Conservation (phyloP, 2,888 invertebrate genomes). For the Clistopyga incitator region DNA sequence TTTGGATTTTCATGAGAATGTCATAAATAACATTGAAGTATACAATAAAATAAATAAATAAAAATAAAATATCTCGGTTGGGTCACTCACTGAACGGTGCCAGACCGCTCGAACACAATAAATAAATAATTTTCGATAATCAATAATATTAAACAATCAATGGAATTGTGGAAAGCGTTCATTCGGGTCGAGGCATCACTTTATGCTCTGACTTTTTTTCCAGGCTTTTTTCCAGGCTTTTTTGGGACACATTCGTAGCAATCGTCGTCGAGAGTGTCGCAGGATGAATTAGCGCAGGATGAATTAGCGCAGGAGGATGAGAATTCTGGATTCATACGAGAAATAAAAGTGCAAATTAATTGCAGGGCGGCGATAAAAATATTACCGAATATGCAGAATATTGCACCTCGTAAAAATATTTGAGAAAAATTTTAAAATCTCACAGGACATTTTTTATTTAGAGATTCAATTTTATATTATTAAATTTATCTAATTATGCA, state of each 20-base stretch:
- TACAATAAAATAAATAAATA: too few species aligned
- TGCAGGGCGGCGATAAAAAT: too few species aligned
- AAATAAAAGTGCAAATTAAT: neutral
- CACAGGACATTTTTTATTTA: too few species aligned
- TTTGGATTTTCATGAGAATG: neutral
- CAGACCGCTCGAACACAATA: conserved; percentile 10
- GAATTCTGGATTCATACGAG: conserved; percentile 33
- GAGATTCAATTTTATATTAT: too few species aligned
- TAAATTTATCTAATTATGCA: too few species aligned
- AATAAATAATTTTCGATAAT: conserved; percentile 16
- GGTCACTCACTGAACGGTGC: neutral
- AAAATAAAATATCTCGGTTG: conserved; percentile 24
- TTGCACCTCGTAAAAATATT: too few species aligned
- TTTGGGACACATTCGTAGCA: conserved; percentile 63
- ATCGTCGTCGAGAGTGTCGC: conserved; percentile 66
- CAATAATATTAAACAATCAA: conserved; percentile 13
- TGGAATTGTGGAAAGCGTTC: conserved; percentile 19
- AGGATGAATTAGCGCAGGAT: conserved; percentile 58
- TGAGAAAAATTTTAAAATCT: too few species aligned
- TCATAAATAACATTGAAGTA: neutral
- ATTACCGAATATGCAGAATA: too few species aligned
- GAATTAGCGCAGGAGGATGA: conserved; percentile 61
- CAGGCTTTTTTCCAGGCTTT: conserved; percentile 45
- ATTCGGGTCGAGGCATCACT: neutral
- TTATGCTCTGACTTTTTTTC: conserved; percentile 53